Base-by-base conservation (phyloP, 2,113 vertebrate species). In the Panthera uncia region DNA sequence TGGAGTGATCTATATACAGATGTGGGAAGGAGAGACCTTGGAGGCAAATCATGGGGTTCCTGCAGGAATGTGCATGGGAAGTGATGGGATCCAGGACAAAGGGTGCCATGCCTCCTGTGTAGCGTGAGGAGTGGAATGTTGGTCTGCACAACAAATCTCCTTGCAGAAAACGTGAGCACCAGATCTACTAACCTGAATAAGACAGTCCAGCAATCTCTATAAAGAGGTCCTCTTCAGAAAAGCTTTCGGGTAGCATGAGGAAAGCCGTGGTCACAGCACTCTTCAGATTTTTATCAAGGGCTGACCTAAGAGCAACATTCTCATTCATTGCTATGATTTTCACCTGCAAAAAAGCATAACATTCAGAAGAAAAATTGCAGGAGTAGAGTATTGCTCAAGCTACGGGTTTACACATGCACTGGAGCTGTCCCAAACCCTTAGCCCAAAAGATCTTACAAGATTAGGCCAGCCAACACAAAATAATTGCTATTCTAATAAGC, bases 161-260 rank as follows among this genome's bases (percentile, higher is more conserved):
- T 10, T 29, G 66, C 8, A 38, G 29, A 48, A 31, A 41, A 12
- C 1, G 1, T 4, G 29, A 55, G 18, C 27, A 55, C 10, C 1
- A 21, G 8, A 4, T 0, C 18, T 1, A 97, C 96, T 97, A 86
- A 99, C 99, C 99, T 12, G 99, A 99, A 93, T 99, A 99, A 81
- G 99, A 99, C 79, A 99, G 99, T 5, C 99, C 99, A 25, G 99
- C 99, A 7, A 99, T 99, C 98, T 99, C 99, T 95, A 99, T 73
- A 88, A 99, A 99, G 4, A 99, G 99, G 2, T 99, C 99, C 93
- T 99, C 99, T 91, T 99, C 99, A 0, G 99, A 99, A 98, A 99
- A 99, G 97, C 99, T 99, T 97, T 99, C 99, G 0, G 99, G 99
- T 61, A 99, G 95, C 99, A 99, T 99, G 86, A 99, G 99, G 95